Evolutionary conservation across 2,113 vertebrate species (phyloP).

Genomic region (Gymnorhina tibicen): DNA sequence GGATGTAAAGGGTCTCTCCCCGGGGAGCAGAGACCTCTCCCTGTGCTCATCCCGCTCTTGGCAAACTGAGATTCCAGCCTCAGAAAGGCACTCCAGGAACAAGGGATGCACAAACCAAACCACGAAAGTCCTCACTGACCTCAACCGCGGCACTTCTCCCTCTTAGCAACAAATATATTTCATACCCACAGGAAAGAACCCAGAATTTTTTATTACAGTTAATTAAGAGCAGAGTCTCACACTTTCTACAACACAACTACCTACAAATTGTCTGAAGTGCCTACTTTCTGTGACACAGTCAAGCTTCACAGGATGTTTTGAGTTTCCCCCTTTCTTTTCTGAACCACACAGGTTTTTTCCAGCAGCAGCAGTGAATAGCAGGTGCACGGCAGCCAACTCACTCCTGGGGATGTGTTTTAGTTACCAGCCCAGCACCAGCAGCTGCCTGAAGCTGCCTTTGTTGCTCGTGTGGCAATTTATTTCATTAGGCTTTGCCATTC

Average conservation of each 20-base stretch:
- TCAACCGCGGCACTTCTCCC: rapidly evolving
- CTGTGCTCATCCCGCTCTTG: background rate
- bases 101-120: background rate
- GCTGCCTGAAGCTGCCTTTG: background rate
- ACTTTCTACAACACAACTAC: background rate
- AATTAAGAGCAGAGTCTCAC: background rate
- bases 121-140: background rate
- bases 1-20: background rate
- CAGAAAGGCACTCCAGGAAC: background rate
- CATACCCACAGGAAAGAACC: background rate
- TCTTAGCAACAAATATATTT: background rate
- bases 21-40: background rate
- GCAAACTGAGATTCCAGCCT: background rate
- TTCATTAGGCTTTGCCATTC: background rate
- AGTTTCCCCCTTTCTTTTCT: background rate
- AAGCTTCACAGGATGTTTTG: background rate
- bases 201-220: background rate
- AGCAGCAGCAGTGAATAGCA: background rate
- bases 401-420: background rate
- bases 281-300: background rate
- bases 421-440: background rate
- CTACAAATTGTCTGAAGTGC: background rate
- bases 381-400: background rate
- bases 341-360: background rate
- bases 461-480: background rate